Evolutionary conservation across 2,113 vertebrate species (phyloP).

Genomic region (Australoheros scitulus): DNA sequence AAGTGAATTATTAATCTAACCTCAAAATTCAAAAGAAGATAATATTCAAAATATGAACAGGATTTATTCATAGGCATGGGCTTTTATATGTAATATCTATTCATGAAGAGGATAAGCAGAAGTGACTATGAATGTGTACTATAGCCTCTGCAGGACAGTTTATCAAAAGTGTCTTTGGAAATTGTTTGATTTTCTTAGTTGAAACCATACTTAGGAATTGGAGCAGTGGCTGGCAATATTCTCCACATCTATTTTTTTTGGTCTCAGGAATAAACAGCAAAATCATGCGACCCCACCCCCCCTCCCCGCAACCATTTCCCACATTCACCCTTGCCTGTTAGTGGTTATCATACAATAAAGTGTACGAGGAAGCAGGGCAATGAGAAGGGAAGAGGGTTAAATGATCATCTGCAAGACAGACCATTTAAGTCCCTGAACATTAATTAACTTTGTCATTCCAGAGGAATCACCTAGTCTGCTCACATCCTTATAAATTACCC

Average conservation of each 20-base stretch:
- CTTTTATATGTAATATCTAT: constrained; percentile 75
- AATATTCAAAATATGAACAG: constrained; percentile 63
- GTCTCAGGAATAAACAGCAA: constrained; percentile 46
- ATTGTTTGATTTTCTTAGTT: constrained; percentile 52
- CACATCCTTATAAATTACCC: constrained; percentile 67
- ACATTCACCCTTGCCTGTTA: not conserved
- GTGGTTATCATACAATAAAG: constrained; percentile 10
- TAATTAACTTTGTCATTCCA: constrained; percentile 70
- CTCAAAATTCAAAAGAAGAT: constrained; percentile 65
- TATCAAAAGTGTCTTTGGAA: constrained; percentile 45
- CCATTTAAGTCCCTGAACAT: constrained; percentile 59
- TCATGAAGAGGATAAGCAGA: constrained; percentile 73
- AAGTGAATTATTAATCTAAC: constrained; percentile 65
- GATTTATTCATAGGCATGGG: constrained; percentile 47
- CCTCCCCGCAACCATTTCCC: not conserved
- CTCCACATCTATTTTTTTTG: constrained; percentile 41
- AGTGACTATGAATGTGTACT: constrained; percentile 61
- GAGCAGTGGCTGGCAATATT: constrained; percentile 16
- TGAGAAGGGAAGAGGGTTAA: constrained; percentile 55
- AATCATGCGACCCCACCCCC: not conserved
- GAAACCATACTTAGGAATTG: constrained; percentile 6
- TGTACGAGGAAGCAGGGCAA: constrained; percentile 28
- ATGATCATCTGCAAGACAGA: constrained; percentile 64
- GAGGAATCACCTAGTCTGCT: constrained; percentile 60
- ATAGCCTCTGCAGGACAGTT: constrained; percentile 32